Base-by-base conservation (phyloP, 53 echinoderm and acorn worm genomes). In the Holothuria scabra region DNA sequence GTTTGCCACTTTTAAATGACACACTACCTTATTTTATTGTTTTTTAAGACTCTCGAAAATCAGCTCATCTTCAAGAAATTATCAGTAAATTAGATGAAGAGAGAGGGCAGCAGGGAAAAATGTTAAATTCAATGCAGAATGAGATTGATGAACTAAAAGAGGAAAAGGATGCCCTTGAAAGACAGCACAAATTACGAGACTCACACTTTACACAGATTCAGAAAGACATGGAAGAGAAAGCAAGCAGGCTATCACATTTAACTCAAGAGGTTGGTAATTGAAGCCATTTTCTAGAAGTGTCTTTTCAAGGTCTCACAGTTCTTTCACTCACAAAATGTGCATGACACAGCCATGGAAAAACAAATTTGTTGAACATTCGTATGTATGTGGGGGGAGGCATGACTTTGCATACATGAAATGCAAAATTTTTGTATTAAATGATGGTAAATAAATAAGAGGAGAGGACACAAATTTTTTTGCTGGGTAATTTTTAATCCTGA, bases 161-260 rank as follows among this genome's bases (percentile, higher is more conserved):
- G 6, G 75, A 83, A 19, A 91, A 83, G 34, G 84, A 91, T 22
- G 87, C 94, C 35, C 82, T 95, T 30, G 86, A 92, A 63, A 84
- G 89, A 19, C 91, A 85, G 35, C 74, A 86, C 28, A 81, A 87
- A 28, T 85, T 95, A 52, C 80, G 93, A 37, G 92, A 95, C 59
- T 37, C 78, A 28, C 99, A 99, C 75, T 79, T 92, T 33, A 89
- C 35, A 63, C 87, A 95, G 29, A 86, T 99, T 13, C 94, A 99
- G 25, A 74, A 80, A 32, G 93, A 95, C 74, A 61, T 93, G 46
- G 74, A 85, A 5, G 87, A 91, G 76, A 95, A 91, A 34, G 62
- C 76, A 14, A 74, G 69, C 21, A 59, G 74, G 21, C 60, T 99
- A 21, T 56, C 76, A 5, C 59, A 87, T 19, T 60, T 99, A 21